phyloP scores from a whole-genome alignment of 2,797 vertebrate species.

The Euthynnus affinis region DNA sequence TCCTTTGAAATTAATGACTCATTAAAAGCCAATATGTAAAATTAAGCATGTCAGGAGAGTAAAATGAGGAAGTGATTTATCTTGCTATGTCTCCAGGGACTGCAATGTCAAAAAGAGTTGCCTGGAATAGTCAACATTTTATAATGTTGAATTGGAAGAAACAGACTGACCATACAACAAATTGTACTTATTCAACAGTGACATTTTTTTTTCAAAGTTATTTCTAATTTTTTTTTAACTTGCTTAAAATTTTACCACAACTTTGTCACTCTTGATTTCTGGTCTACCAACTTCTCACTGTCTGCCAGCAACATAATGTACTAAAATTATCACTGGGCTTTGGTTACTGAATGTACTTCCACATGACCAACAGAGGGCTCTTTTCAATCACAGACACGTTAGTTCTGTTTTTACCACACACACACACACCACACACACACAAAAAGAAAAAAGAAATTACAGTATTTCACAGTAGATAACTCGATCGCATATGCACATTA shows the following conservation, averaged over 20 bases:
- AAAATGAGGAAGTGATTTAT: slow-evolving; percentile 34
- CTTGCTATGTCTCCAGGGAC: slow-evolving; percentile 5
- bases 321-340: slow-evolving; percentile 38
- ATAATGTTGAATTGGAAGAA: neutral
- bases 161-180: neutral
- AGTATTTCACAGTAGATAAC: neutral
- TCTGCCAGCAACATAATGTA: slow-evolving; percentile 17
- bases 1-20: slow-evolving; percentile 49
- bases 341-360: slow-evolving; percentile 5
- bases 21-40: slow-evolving; percentile 35
- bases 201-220: neutral
- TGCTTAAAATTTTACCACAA: neutral
- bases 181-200: neutral
- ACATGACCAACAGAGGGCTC: slow-evolving; percentile 67
- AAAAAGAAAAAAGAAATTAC: neutral
- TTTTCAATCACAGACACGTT: slow-evolving; percentile 31
- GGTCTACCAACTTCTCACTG: slow-evolving; percentile 13
- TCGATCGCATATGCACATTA: neutral
- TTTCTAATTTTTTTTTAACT: neutral
- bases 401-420: slow-evolving; percentile 1
- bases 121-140: neutral
- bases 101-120: neutral
- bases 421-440: neutral
- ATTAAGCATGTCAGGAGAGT: slow-evolving; percentile 26
- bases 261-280: neutral